These are phyloP conservation scores for Synanthedon myopaeformis DNA, from an alignment of 2,888 invertebrate species.

Conservation along the genomic window DNA sequence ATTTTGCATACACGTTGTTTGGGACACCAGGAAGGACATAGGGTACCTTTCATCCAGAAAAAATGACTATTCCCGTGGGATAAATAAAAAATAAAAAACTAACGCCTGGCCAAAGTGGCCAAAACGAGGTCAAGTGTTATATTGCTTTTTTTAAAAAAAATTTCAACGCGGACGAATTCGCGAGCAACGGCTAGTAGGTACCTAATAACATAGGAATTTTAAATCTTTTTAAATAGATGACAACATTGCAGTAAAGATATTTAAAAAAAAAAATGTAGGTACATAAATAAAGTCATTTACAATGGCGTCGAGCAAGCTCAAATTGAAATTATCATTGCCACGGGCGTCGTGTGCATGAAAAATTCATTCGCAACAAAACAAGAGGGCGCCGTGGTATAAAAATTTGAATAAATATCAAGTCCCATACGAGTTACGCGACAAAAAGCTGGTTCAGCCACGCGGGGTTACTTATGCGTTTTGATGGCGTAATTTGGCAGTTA, in stretches of 20 bases:
- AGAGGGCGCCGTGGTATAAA: constrained; percentile 60
- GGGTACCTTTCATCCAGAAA: too few species aligned
- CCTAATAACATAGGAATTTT: constrained; percentile 11
- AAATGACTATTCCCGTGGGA: too few species aligned
- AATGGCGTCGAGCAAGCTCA: constrained; percentile 49
- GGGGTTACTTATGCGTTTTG: constrained; percentile 53
- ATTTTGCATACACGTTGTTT: too few species aligned
- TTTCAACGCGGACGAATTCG: too few species aligned
- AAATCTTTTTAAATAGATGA: constrained; percentile 17
- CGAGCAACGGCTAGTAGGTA: too few species aligned
- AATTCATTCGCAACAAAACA: constrained; percentile 64
- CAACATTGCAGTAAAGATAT: constrained; percentile 5
- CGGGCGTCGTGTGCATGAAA: constrained; percentile 62
- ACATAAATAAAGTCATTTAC: constrained; percentile 58
- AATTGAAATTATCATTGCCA: constrained; percentile 64
- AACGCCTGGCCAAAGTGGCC: too few species aligned
- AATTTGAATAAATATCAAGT: constrained; percentile 67
- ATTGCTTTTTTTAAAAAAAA: too few species aligned
- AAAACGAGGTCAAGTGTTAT: too few species aligned
- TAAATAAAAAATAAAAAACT: too few species aligned
- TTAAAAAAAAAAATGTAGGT: constrained; percentile 35
- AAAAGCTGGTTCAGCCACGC: constrained; percentile 52
- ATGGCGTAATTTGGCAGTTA: constrained; percentile 8
- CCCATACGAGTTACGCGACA: constrained; percentile 54
- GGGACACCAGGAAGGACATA: too few species aligned